Base-by-base conservation (phyloP, 1,140 invertebrate species). In the Dermatophagoides farinae region DNA sequence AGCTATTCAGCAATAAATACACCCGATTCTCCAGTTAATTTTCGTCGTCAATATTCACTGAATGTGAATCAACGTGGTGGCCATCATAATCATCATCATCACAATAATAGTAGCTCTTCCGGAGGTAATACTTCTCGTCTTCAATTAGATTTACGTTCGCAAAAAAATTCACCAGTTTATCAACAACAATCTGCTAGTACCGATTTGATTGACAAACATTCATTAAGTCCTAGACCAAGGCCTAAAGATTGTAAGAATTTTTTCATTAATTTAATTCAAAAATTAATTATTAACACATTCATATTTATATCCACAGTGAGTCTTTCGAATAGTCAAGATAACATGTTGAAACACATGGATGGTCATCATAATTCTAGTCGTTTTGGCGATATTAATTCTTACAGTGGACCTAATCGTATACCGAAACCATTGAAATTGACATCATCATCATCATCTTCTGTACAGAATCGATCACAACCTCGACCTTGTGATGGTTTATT, bases 181-280 rank as follows among this genome's bases (percentile, higher is more conserved):
- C 46, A 47, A 18, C 46, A 47, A 47, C 18, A 23, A 47, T 31
- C 31, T 2, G 31, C 31, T 31, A 31, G 31, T 31, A 31, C 31
- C 31, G 31, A 55, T 14, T 25, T 55, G 14, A 55, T 55, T 55
- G 53, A 55, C 23, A 41, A 14, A 11, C 53, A 55, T 44, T 55
- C 53, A 25, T 40, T 55, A 14, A 55, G 53, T 55, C 53, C 53
- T 1, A 16, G 53, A 38, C 53, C 53, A n/a, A 31, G 53, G 16
- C 53, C 53, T 11, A 55, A 55, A 25, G 25, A 55, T 55, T 23
- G 53, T 55, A 38, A 55, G 53, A n/a, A 55, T 20, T 47, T 20
- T 47, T 47, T 25, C 43, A 44, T 10, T 2, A 44, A 2, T 20
- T 5, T 44, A 20, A 44, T 44, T 20, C 43, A 16, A 44, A n/a